These are phyloP conservation scores for Aleiodes sp. DNA, from an alignment of 1,140 invertebrate species.

Conservation along the genomic window DNA sequence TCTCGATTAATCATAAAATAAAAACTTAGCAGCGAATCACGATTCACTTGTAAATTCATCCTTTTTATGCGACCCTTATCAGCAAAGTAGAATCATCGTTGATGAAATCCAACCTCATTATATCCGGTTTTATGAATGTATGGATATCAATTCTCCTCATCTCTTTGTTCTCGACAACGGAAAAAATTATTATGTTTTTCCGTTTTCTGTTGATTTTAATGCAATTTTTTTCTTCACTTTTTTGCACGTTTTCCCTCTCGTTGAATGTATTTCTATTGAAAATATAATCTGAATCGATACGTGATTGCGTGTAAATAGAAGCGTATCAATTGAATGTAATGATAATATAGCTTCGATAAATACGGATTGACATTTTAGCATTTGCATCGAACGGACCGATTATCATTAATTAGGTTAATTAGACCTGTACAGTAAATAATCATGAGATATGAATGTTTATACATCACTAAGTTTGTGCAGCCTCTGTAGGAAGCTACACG, in stretches of 20 bases:
- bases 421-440: neutral
- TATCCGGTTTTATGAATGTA: neutral
- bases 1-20: neutral
- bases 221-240: neutral
- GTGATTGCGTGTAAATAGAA: neutral
- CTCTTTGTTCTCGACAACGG: neutral
- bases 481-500: neutral
- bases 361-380: neutral
- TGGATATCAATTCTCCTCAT: neutral
- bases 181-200: neutral
- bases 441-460: neutral
- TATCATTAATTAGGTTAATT: conserved; percentile 29
- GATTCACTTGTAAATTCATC: neutral
- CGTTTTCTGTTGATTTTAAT: neutral
- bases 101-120: neutral
- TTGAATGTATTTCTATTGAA: too few species aligned
- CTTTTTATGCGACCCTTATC: too few species aligned
- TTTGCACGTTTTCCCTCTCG: neutral
- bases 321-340: neutral
- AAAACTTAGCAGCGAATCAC: neutral
- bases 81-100: neutral
- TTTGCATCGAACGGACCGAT: conserved; percentile 6
- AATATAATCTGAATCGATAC: too few species aligned
- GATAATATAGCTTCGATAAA: neutral
- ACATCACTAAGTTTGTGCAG: neutral